A percentile compares a stretch with the other conserved stretches of the same genome.
Evolutionary conservation across 2,888 invertebrate genomes (phyloP).

Genomic region (Crioceris asparagi): DNA sequence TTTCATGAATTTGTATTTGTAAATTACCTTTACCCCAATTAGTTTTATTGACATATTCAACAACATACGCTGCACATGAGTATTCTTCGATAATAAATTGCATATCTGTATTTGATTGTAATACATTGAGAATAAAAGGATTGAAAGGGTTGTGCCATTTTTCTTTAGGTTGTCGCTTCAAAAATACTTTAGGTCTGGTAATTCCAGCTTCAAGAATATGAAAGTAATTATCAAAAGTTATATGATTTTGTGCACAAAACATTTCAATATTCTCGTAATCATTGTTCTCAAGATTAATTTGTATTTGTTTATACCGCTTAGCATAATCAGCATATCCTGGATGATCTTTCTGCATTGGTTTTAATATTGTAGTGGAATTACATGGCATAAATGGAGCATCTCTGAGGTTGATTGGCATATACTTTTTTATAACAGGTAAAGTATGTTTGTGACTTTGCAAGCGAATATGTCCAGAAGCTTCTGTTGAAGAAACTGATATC

Average conservation of each 20-base stretch:
- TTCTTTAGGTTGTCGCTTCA: conserved; percentile 10
- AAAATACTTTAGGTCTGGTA: background rate
- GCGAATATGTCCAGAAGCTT: conserved; percentile 22
- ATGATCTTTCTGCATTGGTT: conserved; percentile 16
- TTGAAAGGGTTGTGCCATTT: background rate
- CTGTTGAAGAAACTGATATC: conserved; percentile 20
- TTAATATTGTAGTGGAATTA: conserved; percentile 20
- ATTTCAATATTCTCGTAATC: conserved; percentile 15
- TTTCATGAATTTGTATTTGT: conserved; percentile 26
- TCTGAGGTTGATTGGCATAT: conserved; percentile 9
- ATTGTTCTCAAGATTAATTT: conserved; percentile 14
- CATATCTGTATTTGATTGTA: conserved; percentile 20
- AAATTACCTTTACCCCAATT: conserved; percentile 31
- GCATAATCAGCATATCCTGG: background rate
- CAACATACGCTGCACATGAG: too few relatives aligned
- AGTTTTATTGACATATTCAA: conserved; percentile 35
- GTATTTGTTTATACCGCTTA: conserved; percentile 9
- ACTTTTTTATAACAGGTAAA: conserved; percentile 24
- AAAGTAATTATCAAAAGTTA: conserved; percentile 21
- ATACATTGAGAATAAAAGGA: background rate
- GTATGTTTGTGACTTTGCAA: conserved; percentile 26
- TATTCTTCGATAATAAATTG: too few relatives aligned
- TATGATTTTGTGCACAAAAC: conserved; percentile 14
- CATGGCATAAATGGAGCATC: conserved; percentile 27
- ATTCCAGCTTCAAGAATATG: conserved; percentile 18